phyloP scores from a whole-genome alignment of 2,797 vertebrate genomes.

The Artibeus jamaicensis region DNA sequence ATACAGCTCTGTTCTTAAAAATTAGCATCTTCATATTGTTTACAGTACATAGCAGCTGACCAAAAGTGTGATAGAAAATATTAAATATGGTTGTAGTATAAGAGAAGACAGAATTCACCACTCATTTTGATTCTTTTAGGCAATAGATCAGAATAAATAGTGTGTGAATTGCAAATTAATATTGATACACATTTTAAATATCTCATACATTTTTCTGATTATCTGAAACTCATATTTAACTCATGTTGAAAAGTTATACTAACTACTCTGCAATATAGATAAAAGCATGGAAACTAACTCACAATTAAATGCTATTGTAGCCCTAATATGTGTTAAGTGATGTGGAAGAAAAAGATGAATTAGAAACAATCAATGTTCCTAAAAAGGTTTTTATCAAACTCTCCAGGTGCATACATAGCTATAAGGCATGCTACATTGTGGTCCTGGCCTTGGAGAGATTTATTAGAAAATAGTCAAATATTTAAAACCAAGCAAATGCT shows the following conservation, averaged over 20 bases:
- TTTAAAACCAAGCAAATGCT: not conserved
- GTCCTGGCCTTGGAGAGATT: not conserved
- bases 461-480: not conserved
- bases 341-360: not conserved
- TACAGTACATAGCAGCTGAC: not conserved
- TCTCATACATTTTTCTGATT: not conserved
- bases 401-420: not conserved
- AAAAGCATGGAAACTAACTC: not conserved
- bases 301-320: not conserved
- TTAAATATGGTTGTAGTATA: not conserved
- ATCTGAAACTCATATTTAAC: not conserved
- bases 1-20: not conserved
- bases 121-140: not conserved
- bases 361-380: not conserved
- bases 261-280: not conserved
- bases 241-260: not conserved
- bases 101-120: not conserved
- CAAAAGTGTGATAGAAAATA: not conserved
- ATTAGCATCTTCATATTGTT: not conserved
- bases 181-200: not conserved
- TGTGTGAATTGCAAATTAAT: not conserved
- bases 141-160: not conserved
- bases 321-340: not conserved
- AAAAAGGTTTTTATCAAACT: not conserved
- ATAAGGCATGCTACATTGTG: not conserved